These are phyloP conservation scores for Gymnopithys bicolor DNA, from an alignment of 2,797 vertebrate genomes.

Conservation along the genomic window DNA sequence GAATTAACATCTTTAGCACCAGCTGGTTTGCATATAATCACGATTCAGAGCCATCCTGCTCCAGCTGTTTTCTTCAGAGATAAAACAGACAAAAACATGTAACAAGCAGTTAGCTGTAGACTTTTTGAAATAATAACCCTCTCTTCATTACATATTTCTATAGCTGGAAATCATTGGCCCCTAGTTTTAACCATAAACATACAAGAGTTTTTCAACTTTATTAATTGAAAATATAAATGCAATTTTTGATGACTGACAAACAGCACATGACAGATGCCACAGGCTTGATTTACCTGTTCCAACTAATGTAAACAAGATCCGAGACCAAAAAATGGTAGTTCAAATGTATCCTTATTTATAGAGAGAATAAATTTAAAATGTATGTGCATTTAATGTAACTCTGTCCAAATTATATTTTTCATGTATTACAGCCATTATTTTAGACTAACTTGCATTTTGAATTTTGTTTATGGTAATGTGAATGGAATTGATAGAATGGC, in stretches of 20 bases:
- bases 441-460: background rate
- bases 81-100: background rate
- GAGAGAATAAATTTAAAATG: background rate
- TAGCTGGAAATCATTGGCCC: background rate
- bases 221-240: background rate
- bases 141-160: background rate
- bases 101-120: background rate
- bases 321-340: background rate
- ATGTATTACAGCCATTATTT: background rate
- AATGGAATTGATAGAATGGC: background rate
- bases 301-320: background rate
- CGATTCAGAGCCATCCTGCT: background rate
- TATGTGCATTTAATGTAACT: background rate
- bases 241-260: background rate
- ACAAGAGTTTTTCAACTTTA: background rate
- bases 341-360: background rate
- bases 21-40: conserved; percentile 17
- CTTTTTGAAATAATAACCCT: background rate
- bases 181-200: background rate
- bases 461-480: background rate
- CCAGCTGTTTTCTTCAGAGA: background rate
- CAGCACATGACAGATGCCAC: background rate
- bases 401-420: background rate
- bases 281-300: background rate
- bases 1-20: conserved; percentile 16